Base-by-base conservation (phyloP, 53 echinoderm and acorn worm genomes). In the Apostichopus leukothele region DNA sequence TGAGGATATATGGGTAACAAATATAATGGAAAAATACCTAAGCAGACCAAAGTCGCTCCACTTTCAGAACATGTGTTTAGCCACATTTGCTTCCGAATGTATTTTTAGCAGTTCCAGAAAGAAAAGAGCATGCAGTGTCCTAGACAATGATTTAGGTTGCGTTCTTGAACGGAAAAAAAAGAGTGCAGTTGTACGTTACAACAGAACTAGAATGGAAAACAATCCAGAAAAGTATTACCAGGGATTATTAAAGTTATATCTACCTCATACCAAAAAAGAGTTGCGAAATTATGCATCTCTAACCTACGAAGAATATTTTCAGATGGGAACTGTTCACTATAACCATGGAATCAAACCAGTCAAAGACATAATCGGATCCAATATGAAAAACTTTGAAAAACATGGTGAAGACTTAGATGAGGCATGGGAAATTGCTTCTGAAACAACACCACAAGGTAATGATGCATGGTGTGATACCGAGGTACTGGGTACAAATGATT, bases 241-340 rank as follows among this genome's bases (percentile, higher is more conserved):
- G 50, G 71, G 73, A 68, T n/a, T 91, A 53, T 55, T 88, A 23
- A 87, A 50, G 74, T 55, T 87, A 57, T 91, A 87, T 67, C 76
- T 91, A 21, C 87, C 67, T 76, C 91, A 87, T 91, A 86, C 66
- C 54, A 66, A 68, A 22, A 77, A 21, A 63, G 75, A 53, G 54
- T 25, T 25, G 25, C 25, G 25, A 25, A 25, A 25, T 52, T 22
- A 76, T 76, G 50, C 14, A 53, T 25, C 5, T 4, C 50, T 9
- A 50, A 86, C 51, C 18, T 86, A 86, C 39, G 71, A 86, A 86
- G 6, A 52, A 9, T 86, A 16, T 67, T 86, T 86, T 11, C 50
- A 73, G 11, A 73, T 5, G 21, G 73, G 71, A 5, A 71, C 51
- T 50, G 21, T 86, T 2, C 50, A 4, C 14, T 18, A 5, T 8